These are phyloP conservation scores for Pachliopta kotzebuea DNA, from an alignment of 2,888 invertebrate species.

Conservation along the genomic window DNA sequence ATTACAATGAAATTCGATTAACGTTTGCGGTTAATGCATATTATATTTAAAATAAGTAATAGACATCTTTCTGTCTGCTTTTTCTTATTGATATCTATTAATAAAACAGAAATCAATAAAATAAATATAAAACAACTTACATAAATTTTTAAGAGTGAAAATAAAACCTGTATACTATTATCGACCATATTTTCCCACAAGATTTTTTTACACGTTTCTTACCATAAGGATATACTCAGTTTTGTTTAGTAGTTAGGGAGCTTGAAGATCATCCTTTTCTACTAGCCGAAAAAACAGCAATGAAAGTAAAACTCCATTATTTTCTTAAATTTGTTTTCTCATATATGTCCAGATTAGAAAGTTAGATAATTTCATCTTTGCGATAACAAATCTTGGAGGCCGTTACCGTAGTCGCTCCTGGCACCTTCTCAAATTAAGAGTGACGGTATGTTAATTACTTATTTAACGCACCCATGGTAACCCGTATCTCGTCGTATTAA, in stretches of 20 bases:
- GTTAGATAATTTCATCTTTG: conserved; percentile 9
- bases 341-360: background rate
- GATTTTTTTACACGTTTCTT: background rate
- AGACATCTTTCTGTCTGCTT: background rate
- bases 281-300: background rate
- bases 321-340: background rate
- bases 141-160: background rate
- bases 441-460: conserved; percentile 75
- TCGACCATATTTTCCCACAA: background rate
- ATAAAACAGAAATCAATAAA: background rate
- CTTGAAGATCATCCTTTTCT: background rate
- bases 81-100: background rate
- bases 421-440: conserved; percentile 66
- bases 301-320: background rate
- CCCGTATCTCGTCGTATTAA: conserved; percentile 59
- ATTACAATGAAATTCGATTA: conserved; percentile 3
- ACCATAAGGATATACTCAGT: no score
- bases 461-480: conserved; percentile 64
- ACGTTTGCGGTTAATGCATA: background rate
- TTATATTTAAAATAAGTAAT: background rate
- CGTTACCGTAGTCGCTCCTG: conserved; percentile 42
- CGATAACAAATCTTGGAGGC: conserved; percentile 13
- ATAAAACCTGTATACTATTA: background rate
- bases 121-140: background rate
- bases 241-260: no score